These are phyloP conservation scores for Heterodera schachtii DNA, from an alignment of 1,140 invertebrate genomes.

Conservation along the genomic window DNA sequence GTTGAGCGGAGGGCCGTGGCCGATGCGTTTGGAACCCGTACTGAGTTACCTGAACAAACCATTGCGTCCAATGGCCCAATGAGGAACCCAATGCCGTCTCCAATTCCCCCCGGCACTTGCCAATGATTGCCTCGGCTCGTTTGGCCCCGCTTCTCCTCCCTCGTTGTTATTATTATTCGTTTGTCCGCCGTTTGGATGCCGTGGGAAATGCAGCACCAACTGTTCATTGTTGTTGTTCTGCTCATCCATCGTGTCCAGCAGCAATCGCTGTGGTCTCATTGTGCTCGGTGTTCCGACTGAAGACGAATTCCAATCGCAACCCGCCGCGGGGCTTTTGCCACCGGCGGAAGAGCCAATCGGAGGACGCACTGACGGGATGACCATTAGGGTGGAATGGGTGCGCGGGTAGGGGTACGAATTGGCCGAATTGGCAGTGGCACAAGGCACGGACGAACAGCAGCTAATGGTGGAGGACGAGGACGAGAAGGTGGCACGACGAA, in stretches of 20 bases:
- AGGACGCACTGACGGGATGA: constrained; percentile 32
- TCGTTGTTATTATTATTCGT: not conserved
- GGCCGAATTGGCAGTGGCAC: constrained; percentile 13
- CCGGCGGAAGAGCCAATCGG: not conserved
- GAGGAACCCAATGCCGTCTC: not conserved
- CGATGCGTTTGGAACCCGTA: constrained; percentile 34
- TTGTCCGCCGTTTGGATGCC: constrained; percentile 7
- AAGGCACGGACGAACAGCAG: constrained; percentile 28
- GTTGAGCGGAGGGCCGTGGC: constrained; percentile 50
- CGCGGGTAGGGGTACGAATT: constrained; percentile 47
- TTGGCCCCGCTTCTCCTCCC: constrained; percentile 10
- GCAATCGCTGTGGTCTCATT: not conserved
- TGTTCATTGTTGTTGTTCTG: constrained; percentile 32
- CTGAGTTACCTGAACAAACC: constrained; percentile 21
- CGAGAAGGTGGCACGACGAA: constrained; percentile 41
- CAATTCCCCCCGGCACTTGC: not conserved
- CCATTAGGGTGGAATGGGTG: constrained; percentile 53
- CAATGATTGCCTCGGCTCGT: constrained; percentile 18
- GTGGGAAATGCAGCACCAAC: constrained; percentile 22
- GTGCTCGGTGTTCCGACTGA: not conserved
- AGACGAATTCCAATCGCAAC: constrained; percentile 1
- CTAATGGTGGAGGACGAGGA: constrained; percentile 45
- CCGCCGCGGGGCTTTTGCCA: not conserved
- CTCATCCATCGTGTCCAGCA: constrained; percentile 9
- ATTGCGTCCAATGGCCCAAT: not conserved